Percentiles rank a stretch among this genome's conserved stretches.
These are phyloP conservation scores for Platichthys flesus DNA, from an alignment of 2,113 vertebrate genomes.

Conservation along the genomic window DNA sequence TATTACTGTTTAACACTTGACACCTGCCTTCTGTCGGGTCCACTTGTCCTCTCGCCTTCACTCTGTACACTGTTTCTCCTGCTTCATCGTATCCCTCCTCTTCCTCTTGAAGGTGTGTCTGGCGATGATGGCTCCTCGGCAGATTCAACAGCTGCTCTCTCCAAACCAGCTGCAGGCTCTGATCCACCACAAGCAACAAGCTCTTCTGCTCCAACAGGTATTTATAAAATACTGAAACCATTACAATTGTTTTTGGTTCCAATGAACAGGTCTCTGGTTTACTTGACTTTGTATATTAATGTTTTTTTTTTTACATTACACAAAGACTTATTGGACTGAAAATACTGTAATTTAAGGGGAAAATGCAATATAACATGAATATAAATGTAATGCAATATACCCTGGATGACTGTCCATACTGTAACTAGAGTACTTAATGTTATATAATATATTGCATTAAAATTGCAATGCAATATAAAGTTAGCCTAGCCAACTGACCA, in stretches of 20 bases:
- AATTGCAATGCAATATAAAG: too few relatives aligned
- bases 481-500: too few relatives aligned
- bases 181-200: constrained; percentile 92
- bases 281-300: not conserved
- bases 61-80: not conserved
- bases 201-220: constrained; percentile 96
- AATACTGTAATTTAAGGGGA: not conserved
- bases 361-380: too few relatives aligned
- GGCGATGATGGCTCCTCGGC: constrained; percentile 95
- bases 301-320: too few relatives aligned
- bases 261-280: too few relatives aligned
- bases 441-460: too few relatives aligned
- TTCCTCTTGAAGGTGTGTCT: constrained; percentile 84
- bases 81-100: not conserved
- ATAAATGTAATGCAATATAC: too few relatives aligned
- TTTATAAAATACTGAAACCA: constrained; percentile 16
- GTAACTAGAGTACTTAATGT: too few relatives aligned
- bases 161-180: constrained; percentile 93
- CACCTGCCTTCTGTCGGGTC: constrained; percentile 31
- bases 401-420: too few relatives aligned
- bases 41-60: not conserved
- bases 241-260: too few relatives aligned
- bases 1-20: constrained; percentile 65
- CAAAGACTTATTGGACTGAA: too few relatives aligned
- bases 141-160: constrained; percentile 92